Conservation (phyloP, 2,113 vertebrate species). For the Azemiops feae region DNA sequence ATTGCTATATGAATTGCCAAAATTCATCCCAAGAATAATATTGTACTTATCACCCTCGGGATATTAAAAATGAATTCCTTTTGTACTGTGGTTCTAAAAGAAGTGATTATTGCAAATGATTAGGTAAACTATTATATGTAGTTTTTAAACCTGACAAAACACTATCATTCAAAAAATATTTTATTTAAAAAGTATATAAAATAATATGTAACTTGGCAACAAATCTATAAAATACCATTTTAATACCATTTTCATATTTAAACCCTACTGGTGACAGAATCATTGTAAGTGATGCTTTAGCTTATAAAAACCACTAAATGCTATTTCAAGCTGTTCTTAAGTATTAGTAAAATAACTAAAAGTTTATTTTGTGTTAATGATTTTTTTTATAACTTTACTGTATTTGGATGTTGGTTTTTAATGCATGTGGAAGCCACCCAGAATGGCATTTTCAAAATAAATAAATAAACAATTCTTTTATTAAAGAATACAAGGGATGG, state of each 20-base stretch:
- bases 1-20: slow-evolving; percentile 32
- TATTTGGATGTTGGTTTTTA: background rate
- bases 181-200: slow-evolving; percentile 33
- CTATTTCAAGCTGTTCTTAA: slow-evolving; percentile 12
- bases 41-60: slow-evolving; percentile 27
- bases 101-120: slow-evolving; percentile 24
- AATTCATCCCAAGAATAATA: slow-evolving; percentile 48
- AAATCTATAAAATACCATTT: background rate
- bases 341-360: background rate
- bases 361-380: background rate
- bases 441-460: background rate
- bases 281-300: slow-evolving; percentile 4
- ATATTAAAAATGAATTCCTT: slow-evolving; percentile 47
- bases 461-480: background rate
- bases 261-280: slow-evolving; percentile 9
- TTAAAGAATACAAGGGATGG: background rate
- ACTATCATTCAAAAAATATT: slow-evolving; percentile 25
- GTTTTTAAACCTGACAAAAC: slow-evolving; percentile 33
- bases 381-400: background rate
- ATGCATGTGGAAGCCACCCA: background rate
- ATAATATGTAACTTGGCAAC: slow-evolving; percentile 26
- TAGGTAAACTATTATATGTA: slow-evolving; percentile 25
- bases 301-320: slow-evolving; percentile 4
- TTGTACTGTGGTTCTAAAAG: slow-evolving; percentile 31
- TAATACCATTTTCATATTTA: slow-evolving; percentile 19